These are phyloP conservation scores for Arvicanthis niloticus DNA, from an alignment of 2,113 vertebrate species.

Conservation along the genomic window DNA sequence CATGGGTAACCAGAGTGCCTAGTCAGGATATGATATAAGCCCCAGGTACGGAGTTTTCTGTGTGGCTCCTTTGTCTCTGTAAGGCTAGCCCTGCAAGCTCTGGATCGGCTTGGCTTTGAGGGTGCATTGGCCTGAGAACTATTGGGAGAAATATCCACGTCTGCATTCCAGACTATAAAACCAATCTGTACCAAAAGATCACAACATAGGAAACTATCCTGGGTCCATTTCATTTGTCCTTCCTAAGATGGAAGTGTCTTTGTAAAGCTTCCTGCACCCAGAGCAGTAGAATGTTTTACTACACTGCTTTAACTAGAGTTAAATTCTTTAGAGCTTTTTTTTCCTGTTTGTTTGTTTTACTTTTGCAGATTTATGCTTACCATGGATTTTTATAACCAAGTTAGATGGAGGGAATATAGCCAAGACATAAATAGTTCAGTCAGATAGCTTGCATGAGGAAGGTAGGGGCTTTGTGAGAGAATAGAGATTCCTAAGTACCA, in stretches of 20 bases:
- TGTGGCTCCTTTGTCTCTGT: slow-evolving; percentile 50
- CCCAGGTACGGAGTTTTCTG: slow-evolving; percentile 13
- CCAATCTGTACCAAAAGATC: slow-evolving; percentile 46
- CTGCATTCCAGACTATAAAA: slow-evolving; percentile 38
- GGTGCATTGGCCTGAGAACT: slow-evolving; percentile 29
- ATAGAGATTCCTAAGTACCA: background rate
- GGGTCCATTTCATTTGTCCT: slow-evolving; percentile 58
- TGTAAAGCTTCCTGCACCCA: slow-evolving; percentile 9
- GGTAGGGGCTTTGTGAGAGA: background rate
- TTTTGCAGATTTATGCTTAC: slow-evolving; percentile 76
- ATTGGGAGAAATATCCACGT: background rate
- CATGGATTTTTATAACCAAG: slow-evolving; percentile 67
- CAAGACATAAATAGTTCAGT: slow-evolving; percentile 54
- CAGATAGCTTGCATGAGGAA: slow-evolving; percentile 40
- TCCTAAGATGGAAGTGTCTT: slow-evolving; percentile 27
- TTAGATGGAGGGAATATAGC: slow-evolving; percentile 61
- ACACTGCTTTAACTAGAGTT: slow-evolving; percentile 51
- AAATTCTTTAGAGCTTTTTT: slow-evolving; percentile 74
- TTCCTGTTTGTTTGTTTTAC: slow-evolving; percentile 75
- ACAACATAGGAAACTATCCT: slow-evolving; percentile 25
- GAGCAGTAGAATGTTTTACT: slow-evolving; percentile 65
- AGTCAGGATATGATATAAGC: slow-evolving; percentile 35
- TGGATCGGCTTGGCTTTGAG: slow-evolving; percentile 11
- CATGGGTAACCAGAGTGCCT: slow-evolving; percentile 15
- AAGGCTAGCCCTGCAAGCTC: background rate